Base-by-base conservation (phyloP, 2,888 invertebrate genomes). In the Thecophora atra region DNA sequence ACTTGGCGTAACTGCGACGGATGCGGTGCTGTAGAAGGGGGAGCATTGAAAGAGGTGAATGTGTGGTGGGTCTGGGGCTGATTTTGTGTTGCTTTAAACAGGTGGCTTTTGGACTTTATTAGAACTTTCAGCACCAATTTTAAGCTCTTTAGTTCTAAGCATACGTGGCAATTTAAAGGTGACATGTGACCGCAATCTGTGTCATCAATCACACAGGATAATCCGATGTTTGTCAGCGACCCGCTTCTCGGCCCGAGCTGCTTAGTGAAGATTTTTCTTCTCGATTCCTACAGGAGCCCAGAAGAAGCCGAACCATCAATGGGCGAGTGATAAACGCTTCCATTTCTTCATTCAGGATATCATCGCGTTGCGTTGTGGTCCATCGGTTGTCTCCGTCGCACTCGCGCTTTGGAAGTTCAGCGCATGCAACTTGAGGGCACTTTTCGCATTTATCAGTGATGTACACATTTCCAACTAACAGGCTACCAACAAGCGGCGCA, bases 221-320 rank as follows among this genome's bases (percentile, higher is more conserved):
- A 70, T 70, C 69, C 70, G 19, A 44, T 62, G 62, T 63, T 63
- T 70, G 52, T 24, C 62, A 52, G 51, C 30, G 52, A n/a, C 54
- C 19, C 6, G 24, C 5, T 26, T 70, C 63, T 52, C 51, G 21
- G 30, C 63, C 75, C 73, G 70, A 73, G 71, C 70, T 67, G 28
- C 70, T 74, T 68, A 78, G 81, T 80, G 82, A 82, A 83, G 83
- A 83, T 83, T 83, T 83, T 80, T 81, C 82, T 83, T 83, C 83
- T 83, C 83, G 83, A 82, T 82, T 82, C 79, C 79, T 82, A 75
- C 78, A 78, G 84, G 83, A 81, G 79, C 78, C 13, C 82, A 82
- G 82, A 15, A 26, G 5, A 11, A 13, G n/a, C 17, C 47, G 62
- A 58, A 26, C 51, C 28, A 60, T 54, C 1, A 30, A 47, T 17